A percentile compares a stretch with the other conserved stretches of the same genome.
phyloP scores from a whole-genome alignment of 2,888 invertebrate genomes.

The Parnassius glacialis region DNA sequence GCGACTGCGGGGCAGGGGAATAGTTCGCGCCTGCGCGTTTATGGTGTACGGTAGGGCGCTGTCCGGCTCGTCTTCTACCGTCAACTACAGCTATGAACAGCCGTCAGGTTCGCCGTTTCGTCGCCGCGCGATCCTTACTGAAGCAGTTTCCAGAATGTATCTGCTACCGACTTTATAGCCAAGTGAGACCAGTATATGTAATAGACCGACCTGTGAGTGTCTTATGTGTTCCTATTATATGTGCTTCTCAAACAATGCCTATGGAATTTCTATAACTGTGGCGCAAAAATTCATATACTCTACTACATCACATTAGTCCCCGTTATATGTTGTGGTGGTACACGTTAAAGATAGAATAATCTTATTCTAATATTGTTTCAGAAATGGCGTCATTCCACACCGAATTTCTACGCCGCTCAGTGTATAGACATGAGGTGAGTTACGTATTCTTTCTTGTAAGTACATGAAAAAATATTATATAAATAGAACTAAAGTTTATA shows the following conservation, averaged over 20 bases:
- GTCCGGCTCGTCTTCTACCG: conserved; percentile 41
- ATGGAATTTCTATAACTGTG: not conserved
- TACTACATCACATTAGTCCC: not conserved
- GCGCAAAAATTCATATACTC: not conserved
- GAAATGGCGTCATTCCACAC: conserved; percentile 77
- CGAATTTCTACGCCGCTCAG: conserved; percentile 70
- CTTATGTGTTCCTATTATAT: conserved; percentile 40
- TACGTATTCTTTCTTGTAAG: conserved; percentile 13
- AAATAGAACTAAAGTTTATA: conserved; percentile 3
- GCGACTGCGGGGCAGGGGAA: conserved; percentile 45
- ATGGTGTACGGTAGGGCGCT: conserved; percentile 47
- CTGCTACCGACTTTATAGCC: conserved; percentile 64
- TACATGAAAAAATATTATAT: conserved; percentile 28
- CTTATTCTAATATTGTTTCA: conserved; percentile 47
- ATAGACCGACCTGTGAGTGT: conserved; percentile 71
- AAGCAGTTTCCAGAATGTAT: conserved; percentile 46
- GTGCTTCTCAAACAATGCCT: conserved; percentile 3
- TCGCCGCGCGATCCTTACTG: conserved; percentile 43
- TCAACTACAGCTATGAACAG: conserved; percentile 54
- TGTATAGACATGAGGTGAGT: conserved; percentile 71
- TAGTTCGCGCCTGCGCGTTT: conserved; percentile 71
- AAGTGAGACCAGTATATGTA: conserved; percentile 73
- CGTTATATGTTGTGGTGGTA: too few relatives aligned
- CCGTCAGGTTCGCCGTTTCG: conserved; percentile 64
- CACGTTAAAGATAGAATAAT: too few relatives aligned